Evolutionary conservation across 2,797 vertebrate genomes (phyloP).

Genomic region (Spinus olivaceus): DNA sequence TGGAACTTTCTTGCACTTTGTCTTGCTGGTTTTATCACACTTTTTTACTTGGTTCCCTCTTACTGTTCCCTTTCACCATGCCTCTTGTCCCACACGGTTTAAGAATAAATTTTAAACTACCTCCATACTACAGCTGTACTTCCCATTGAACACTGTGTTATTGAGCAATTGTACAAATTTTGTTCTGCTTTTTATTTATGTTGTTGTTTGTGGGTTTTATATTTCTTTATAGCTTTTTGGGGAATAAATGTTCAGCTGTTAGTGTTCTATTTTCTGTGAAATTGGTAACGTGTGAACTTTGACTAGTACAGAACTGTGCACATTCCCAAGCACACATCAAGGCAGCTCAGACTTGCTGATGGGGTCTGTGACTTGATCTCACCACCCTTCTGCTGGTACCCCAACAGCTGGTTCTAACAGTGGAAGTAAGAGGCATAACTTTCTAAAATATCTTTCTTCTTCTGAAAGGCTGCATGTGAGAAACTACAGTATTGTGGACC

Average conservation of each 20-base stretch:
- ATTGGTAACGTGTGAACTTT: not conserved
- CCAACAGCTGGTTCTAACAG: not conserved
- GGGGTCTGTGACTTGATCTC: not conserved
- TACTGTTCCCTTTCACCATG: not conserved
- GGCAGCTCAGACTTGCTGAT: not conserved
- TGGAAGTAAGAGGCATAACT: not conserved
- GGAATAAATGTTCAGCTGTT: not conserved
- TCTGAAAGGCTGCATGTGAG: not conserved
- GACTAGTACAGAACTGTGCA: not conserved
- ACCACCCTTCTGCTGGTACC: not conserved
- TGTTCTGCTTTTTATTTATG: not conserved
- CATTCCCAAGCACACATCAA: not conserved
- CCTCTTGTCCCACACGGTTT: not conserved
- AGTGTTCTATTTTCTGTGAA: not conserved
- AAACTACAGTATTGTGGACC: not conserved
- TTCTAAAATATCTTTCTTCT: not conserved
- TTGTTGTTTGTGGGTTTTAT: not conserved
- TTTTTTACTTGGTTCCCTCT: not conserved
- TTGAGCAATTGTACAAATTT: not conserved
- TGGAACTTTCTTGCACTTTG: not conserved
- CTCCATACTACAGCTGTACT: fast-evolving
- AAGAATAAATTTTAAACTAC: not conserved
- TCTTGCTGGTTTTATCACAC: not conserved
- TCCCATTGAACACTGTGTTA: not conserved
- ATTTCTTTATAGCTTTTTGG: not conserved